Percentiles rank a stretch among this genome's conserved stretches.
Conservation (phyloP, 1,140 invertebrate species). For the Carcinoscorpius rotundicauda region DNA sequence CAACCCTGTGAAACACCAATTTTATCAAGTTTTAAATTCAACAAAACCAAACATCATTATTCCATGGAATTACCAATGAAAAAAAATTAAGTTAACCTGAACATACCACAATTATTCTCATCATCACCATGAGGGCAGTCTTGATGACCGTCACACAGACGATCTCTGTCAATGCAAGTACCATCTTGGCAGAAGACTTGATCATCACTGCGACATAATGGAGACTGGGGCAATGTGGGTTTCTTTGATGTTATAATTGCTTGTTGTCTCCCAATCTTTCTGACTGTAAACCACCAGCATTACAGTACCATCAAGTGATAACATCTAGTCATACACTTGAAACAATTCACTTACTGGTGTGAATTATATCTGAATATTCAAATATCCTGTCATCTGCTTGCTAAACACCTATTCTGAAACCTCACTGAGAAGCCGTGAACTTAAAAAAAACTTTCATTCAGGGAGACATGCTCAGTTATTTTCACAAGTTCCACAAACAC, state of each 20-base stretch:
- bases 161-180: conserved; percentile 78
- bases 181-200: conserved; percentile 31
- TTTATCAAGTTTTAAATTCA: background rate
- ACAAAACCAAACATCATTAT: background rate
- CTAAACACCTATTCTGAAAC: too few relatives aligned
- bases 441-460: too few relatives aligned
- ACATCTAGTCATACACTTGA: background rate
- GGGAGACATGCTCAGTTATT: too few relatives aligned
- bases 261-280: background rate
- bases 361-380: background rate
- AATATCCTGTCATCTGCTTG: background rate
- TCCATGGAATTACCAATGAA: too few relatives aligned
- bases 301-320: background rate
- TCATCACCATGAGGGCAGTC: conserved; percentile 44
- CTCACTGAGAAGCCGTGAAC: too few relatives aligned
- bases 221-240: background rate
- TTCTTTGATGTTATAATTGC: background rate
- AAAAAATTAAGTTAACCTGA: background rate
- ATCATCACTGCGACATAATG: conserved; percentile 41
- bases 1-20: background rate
- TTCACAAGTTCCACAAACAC: too few relatives aligned
- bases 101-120: conserved; percentile 28
- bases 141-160: conserved; percentile 79
- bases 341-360: background rate
- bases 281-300: background rate